Conservation (phyloP, 2,888 invertebrate genomes). For the Pandemis cinnamomeana region DNA sequence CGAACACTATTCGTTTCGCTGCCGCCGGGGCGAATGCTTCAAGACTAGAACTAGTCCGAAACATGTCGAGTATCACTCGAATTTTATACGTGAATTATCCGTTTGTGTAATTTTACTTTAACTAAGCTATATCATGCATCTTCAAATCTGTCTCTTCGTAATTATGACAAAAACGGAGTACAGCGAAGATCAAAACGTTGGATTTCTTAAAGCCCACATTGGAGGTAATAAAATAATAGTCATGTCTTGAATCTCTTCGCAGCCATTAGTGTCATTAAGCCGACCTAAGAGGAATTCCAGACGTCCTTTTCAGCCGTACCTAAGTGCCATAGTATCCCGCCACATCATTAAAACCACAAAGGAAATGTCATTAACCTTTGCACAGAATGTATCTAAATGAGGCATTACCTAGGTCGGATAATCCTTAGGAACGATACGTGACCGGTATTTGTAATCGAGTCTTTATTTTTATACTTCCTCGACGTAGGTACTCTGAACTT, state of each 20-base stretch:
- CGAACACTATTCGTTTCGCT: too few species aligned
- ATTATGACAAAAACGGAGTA: not conserved
- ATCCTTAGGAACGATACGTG: slow-evolving; percentile 1
- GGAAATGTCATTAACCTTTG: slow-evolving; percentile 30
- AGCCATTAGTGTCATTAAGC: slow-evolving; percentile 16
- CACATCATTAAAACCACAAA: slow-evolving; percentile 35
- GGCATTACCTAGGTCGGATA: slow-evolving; percentile 13
- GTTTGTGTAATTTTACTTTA: too few species aligned
- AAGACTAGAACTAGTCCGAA: too few species aligned
- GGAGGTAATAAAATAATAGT: not conserved
- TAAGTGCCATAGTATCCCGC: slow-evolving; percentile 31
- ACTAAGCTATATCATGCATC: too few species aligned
- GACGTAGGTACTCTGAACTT: too few species aligned
- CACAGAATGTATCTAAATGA: slow-evolving; percentile 16
- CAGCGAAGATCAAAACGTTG: not conserved
- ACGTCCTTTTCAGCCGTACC: slow-evolving; percentile 16
- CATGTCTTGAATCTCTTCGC: slow-evolving; percentile 5
- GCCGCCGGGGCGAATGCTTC: too few species aligned
- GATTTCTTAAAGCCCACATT: not conserved
- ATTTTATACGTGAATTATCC: too few species aligned
- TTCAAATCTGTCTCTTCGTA: too few species aligned
- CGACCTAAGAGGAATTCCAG: slow-evolving; percentile 26
- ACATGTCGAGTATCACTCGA: too few species aligned
- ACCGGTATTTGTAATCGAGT: slow-evolving; percentile 1
- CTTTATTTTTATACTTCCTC: not conserved